Evolutionary conservation across 2,113 vertebrate species (phyloP), one percentile per base, ranked within the genome.

Genomic region (Tylochromis polylepis): DNA sequence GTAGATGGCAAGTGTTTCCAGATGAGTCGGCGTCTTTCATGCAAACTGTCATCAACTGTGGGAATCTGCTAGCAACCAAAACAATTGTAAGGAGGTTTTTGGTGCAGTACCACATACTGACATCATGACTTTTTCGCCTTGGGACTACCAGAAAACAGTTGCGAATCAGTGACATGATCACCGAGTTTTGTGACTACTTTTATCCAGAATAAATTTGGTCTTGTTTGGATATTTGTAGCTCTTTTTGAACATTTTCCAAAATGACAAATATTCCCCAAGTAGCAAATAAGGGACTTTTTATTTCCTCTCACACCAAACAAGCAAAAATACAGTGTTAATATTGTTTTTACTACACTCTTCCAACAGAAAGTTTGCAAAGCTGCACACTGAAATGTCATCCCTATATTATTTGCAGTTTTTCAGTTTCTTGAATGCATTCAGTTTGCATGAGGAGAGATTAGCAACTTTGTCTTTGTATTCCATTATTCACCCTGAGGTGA

Each of bases 11-110:
- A 46, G 5, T 72, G 65, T 72, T 72, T 72, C 8, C 1, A 72
- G 22, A 46, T 16, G 0, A 46, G 38, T 24, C 1, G 0, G 0
- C 0, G 5, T 43, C 1, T 70, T 70, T 43, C 38, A 4, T 72
- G 65, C 65, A 46, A 46, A 27, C 38, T 72, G 6, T 46, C 16
- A 22, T 43, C 38, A 27, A 0, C 22, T 1, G 0, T 22, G 60
- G 14, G 8, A 43, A 1, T 24, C 7, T 27, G n/a, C 38, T 70
- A 70, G n/a, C 65, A 70, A 46, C 0, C 38, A 70, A 24, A 70
- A 16, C 22, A 24, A 10, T 24, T 24, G 2, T 2, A 16, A 70
- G 36, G n/a, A 43, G 38, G 38, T 16, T 24, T 10, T 24, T 0
- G 1, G n/a, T 24, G 65, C 65, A 43, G 36, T 0, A 70, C n/a